phyloP scores from a whole-genome alignment of 2,113 vertebrate genomes.

The Coreoperca whiteheadi region DNA sequence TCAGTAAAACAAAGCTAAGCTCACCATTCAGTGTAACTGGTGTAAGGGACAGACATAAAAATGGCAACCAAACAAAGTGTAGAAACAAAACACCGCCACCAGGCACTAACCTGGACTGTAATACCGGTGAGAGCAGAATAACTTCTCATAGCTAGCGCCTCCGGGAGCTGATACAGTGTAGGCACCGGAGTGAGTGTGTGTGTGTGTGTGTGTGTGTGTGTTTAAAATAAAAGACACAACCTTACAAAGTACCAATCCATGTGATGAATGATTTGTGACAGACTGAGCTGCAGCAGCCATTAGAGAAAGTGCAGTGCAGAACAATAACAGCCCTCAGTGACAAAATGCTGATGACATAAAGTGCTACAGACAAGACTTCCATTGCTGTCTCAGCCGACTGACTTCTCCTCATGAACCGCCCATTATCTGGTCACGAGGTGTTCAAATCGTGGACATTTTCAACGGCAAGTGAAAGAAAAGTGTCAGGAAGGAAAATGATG shows the following conservation, averaged over 20 bases:
- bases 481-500: not conserved
- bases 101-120: too few relatives aligned
- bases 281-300: slow-evolving; percentile 43
- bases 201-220: not conserved
- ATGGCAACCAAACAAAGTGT: too few relatives aligned
- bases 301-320: slow-evolving; percentile 42
- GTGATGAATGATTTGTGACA: slow-evolving; percentile 1
- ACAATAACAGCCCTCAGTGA: slow-evolving; percentile 40
- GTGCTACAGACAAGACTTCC: slow-evolving; percentile 22
- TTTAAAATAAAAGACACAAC: slow-evolving; percentile 1
- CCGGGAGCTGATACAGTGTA: not conserved
- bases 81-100: too few relatives aligned
- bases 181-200: not conserved
- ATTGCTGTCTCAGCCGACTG: slow-evolving; percentile 41
- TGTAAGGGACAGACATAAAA: too few relatives aligned
- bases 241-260: not conserved
- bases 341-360: slow-evolving; percentile 47
- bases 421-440: slow-evolving; percentile 33
- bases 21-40: too few relatives aligned
- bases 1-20: too few relatives aligned
- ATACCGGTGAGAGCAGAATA: not conserved
- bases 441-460: slow-evolving; percentile 13
- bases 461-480: not conserved
- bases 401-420: slow-evolving; percentile 38
- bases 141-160: not conserved